A percentile compares a stretch with the other conserved stretches of the same genome.
Evolutionary conservation across 2,797 vertebrate genomes (phyloP).

Genomic region (Squalus acanthias): DNA sequence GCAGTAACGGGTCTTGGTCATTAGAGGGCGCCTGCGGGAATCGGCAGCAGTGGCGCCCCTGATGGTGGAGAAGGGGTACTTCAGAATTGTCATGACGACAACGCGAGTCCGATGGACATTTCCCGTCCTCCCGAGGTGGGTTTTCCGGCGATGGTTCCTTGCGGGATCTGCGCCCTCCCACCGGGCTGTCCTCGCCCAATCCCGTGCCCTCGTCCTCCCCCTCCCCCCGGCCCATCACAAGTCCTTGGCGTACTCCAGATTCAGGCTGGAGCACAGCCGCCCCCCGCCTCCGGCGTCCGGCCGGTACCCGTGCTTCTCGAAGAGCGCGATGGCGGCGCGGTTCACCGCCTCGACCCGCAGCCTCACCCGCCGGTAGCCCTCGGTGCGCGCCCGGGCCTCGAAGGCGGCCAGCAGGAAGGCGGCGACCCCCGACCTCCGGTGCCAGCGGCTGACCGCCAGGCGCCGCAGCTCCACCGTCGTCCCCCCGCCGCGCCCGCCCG

Average conservation of each 20-base stretch:
- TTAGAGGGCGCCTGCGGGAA: too few relatives aligned
- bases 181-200: too few relatives aligned
- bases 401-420: constrained; percentile 66
- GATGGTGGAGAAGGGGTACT: too few relatives aligned
- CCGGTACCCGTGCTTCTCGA: constrained; percentile 71
- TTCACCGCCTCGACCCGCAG: constrained; percentile 69
- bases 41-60: too few relatives aligned
- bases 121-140: too few relatives aligned
- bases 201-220: too few relatives aligned
- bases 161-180: too few relatives aligned
- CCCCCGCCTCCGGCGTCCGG: not conserved
- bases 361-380: constrained; percentile 58
- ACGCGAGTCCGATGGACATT: too few relatives aligned
- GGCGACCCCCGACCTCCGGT: constrained; percentile 72
- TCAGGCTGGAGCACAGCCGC: not conserved
- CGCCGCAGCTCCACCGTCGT: constrained; percentile 58
- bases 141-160: too few relatives aligned
- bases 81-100: too few relatives aligned
- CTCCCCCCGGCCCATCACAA: not conserved
- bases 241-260: not conserved
- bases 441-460: constrained; percentile 74
- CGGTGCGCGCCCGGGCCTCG: constrained; percentile 61
- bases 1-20: too few relatives aligned
- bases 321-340: constrained; percentile 66
- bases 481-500: constrained; percentile 41